phyloP scores from a whole-genome alignment of 2,797 vertebrate genomes.

The Ceyx erithaca region DNA sequence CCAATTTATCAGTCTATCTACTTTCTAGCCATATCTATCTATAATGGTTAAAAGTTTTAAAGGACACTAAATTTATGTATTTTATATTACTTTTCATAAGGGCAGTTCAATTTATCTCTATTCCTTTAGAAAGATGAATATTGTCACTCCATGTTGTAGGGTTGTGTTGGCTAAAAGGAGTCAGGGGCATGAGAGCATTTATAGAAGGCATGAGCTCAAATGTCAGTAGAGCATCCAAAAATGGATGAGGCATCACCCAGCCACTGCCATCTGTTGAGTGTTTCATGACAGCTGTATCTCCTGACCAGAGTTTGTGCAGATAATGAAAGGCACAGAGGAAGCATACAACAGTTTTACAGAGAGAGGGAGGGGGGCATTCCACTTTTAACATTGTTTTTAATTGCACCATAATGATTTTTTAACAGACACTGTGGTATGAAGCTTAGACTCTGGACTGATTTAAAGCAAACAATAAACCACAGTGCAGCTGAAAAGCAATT shows the following conservation, averaged over 20 bases:
- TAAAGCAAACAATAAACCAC: constrained; percentile 77
- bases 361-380: constrained; percentile 40
- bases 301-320: constrained; percentile 68
- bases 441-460: constrained; percentile 67
- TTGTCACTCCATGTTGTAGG: constrained; percentile 68
- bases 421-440: constrained; percentile 71
- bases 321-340: constrained; percentile 66
- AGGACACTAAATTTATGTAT: constrained; percentile 71
- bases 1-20: constrained; percentile 64
- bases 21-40: constrained; percentile 65
- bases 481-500: constrained; percentile 72
- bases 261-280: constrained; percentile 81
- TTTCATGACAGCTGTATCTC: constrained; percentile 82
- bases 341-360: neutral
- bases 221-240: constrained; percentile 73
- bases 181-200: constrained; percentile 70
- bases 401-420: constrained; percentile 81
- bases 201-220: constrained; percentile 68
- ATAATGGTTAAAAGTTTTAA: constrained; percentile 73
- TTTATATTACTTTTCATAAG: constrained; percentile 70
- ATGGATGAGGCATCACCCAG: constrained; percentile 67
- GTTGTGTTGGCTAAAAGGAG: constrained; percentile 64
- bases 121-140: constrained; percentile 72
- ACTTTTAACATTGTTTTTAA: constrained; percentile 75
- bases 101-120: constrained; percentile 72